Conservation (phyloP, 1,140 invertebrate genomes). For the Drosophila leontia region DNA sequence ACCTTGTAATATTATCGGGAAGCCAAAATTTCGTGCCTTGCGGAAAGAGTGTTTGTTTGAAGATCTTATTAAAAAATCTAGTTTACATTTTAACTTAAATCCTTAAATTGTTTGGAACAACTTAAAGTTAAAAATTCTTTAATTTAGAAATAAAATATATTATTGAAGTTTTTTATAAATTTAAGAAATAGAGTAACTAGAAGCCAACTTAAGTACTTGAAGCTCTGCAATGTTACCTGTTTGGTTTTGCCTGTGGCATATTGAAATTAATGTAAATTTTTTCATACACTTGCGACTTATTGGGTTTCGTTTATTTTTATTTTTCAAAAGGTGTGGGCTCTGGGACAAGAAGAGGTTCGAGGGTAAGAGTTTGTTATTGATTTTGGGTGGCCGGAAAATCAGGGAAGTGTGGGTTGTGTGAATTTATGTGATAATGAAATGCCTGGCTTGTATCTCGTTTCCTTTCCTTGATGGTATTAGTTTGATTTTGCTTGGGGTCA, state of each 20-base stretch:
- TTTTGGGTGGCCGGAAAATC: constrained; percentile 22
- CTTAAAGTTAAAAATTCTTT: too few species aligned
- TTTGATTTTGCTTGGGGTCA: neutral
- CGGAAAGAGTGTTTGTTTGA: too few species aligned
- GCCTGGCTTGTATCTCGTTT: constrained; percentile 8
- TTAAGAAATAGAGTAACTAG: neutral
- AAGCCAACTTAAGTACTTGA: neutral
- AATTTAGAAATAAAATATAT: too few species aligned
- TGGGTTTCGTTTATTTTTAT: constrained; percentile 11
- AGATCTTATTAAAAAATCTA: too few species aligned
- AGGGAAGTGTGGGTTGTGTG: constrained; percentile 3
- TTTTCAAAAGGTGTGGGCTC: neutral
- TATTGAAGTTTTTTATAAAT: neutral
- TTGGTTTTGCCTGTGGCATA: constrained; percentile 8
- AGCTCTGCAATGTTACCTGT: neutral
- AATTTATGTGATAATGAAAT: constrained; percentile 60
- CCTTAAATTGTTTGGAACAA: too few species aligned
- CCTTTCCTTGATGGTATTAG: neutral
- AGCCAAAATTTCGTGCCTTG: neutral
- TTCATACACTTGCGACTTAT: constrained; percentile 15
- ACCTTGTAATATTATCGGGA: neutral
- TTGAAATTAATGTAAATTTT: constrained; percentile 10
- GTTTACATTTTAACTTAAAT: too few species aligned
- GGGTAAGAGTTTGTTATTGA: constrained; percentile 46
- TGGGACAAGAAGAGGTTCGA: neutral